Conservation (phyloP, 2,888 invertebrate species). For the Pammene fasciana region DNA sequence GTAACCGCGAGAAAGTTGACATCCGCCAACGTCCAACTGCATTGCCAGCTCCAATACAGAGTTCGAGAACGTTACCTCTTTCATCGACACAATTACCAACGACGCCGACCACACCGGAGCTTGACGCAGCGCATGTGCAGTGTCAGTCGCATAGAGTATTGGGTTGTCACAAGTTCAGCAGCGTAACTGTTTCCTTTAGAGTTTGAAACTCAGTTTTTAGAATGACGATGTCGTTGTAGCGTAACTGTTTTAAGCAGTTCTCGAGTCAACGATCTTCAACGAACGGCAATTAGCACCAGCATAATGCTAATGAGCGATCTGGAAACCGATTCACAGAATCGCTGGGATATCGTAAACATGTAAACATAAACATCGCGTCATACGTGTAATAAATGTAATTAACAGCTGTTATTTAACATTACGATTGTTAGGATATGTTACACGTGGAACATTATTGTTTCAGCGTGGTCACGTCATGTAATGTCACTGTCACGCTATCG, state of each 20-base stretch:
- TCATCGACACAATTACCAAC: constrained; percentile 14
- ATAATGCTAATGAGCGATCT: constrained; percentile 7
- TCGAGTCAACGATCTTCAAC: constrained; percentile 58
- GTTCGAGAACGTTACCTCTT: constrained; percentile 19
- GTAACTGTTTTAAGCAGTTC: neutral
- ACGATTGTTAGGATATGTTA: constrained; percentile 25
- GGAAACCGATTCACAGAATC: constrained; percentile 4
- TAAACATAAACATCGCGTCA: constrained; percentile 23
- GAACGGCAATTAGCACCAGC: constrained; percentile 54
- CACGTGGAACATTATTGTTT: constrained; percentile 50
- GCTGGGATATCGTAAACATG: constrained; percentile 9
- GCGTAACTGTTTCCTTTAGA: neutral
- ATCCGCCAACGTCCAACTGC: constrained; percentile 62
- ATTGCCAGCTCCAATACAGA: constrained; percentile 28
- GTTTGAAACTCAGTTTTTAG: neutral
- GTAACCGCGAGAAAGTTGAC: constrained; percentile 82
- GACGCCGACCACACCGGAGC: neutral
- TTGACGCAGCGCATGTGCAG: neutral
- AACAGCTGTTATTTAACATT: constrained; percentile 28
- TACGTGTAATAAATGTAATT: constrained; percentile 15
- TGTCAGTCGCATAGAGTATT: neutral
- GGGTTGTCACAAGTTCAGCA: neutral
- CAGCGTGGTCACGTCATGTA: constrained; percentile 60
- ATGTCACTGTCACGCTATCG: constrained; percentile 81
- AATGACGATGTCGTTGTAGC: neutral